A percentile compares a stretch with the other conserved stretches of the same genome.
These are phyloP conservation scores for Microctenopoma lineatum DNA, from an alignment of 2,797 vertebrate genomes.

Conservation along the genomic window DNA sequence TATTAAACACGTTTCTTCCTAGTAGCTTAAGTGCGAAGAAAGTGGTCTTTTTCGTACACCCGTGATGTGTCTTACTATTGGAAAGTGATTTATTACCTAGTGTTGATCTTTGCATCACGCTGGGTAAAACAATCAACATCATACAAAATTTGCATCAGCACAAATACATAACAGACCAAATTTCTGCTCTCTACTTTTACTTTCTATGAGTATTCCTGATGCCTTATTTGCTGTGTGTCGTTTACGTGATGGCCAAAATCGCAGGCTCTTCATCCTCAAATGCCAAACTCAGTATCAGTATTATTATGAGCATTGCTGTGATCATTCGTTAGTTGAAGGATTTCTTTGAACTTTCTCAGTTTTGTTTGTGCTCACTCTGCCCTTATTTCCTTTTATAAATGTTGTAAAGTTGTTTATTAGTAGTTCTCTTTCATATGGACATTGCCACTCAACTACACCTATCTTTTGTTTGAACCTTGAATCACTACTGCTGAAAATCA, in stretches of 20 bases:
- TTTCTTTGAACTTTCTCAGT: not conserved
- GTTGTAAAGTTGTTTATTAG: slow-evolving; percentile 20
- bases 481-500: slow-evolving; percentile 62
- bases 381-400: not conserved
- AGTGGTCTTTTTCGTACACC: slow-evolving; percentile 10
- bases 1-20: not conserved
- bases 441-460: slow-evolving; percentile 12
- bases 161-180: slow-evolving; percentile 27
- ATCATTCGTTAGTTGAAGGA: slow-evolving; percentile 48
- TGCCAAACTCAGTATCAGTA: slow-evolving; percentile 62
- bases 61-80: not conserved
- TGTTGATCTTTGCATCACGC: slow-evolving; percentile 35
- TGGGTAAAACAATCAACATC: slow-evolving; percentile 27
- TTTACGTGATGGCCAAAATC: slow-evolving; percentile 16
- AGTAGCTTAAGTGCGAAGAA: slow-evolving; percentile 16
- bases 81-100: slow-evolving; percentile 12
- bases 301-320: slow-evolving; percentile 51
- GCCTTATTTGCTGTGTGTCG: slow-evolving; percentile 26
- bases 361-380: slow-evolving; percentile 1
- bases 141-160: slow-evolving; percentile 8
- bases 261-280: not conserved
- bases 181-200: not conserved
- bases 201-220: slow-evolving; percentile 71
- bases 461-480: slow-evolving; percentile 36
- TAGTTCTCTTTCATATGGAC: not conserved